Evolutionary conservation across 2,113 vertebrate species (phyloP).

Genomic region (Myotis lucifugus): DNA sequence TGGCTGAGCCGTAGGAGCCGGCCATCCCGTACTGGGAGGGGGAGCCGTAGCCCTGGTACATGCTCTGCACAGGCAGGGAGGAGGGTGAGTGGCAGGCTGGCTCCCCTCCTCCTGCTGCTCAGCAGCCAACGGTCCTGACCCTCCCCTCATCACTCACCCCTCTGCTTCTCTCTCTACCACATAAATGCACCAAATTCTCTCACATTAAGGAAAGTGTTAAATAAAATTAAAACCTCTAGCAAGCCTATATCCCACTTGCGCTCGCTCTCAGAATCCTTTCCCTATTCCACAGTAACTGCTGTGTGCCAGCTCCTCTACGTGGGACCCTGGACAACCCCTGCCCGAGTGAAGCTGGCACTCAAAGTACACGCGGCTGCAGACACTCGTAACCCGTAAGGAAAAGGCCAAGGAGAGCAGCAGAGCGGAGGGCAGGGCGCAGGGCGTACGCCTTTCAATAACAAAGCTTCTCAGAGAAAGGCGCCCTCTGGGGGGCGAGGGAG

Average conservation of each 20-base stretch:
- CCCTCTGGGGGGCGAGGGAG: background rate
- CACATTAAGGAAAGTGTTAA: rapidly evolving
- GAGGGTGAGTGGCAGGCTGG: background rate
- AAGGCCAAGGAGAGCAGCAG: rapidly evolving
- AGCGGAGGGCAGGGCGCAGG: background rate
- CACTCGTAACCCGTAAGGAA: rapidly evolving
- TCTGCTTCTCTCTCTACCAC: background rate
- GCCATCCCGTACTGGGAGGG: constrained; percentile 88
- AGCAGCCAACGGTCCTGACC: rapidly evolving
- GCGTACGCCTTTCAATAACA: background rate
- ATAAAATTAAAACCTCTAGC: background rate
- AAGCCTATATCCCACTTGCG: rapidly evolving
- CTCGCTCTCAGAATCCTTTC: background rate
- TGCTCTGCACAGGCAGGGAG: constrained; percentile 81
- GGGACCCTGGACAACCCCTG: background rate
- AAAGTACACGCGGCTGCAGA: rapidly evolving
- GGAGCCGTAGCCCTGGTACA: constrained; percentile 85
- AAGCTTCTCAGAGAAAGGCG: background rate
- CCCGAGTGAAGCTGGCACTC: rapidly evolving
- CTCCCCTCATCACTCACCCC: rapidly evolving
- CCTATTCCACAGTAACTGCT: rapidly evolving
- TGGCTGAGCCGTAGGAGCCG: constrained; percentile 79
- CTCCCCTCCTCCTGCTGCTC: background rate
- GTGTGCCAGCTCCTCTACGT: background rate
- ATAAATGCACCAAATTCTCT: rapidly evolving